Conservation (phyloP, 23 tunicate genomes). For the Styela clava region DNA sequence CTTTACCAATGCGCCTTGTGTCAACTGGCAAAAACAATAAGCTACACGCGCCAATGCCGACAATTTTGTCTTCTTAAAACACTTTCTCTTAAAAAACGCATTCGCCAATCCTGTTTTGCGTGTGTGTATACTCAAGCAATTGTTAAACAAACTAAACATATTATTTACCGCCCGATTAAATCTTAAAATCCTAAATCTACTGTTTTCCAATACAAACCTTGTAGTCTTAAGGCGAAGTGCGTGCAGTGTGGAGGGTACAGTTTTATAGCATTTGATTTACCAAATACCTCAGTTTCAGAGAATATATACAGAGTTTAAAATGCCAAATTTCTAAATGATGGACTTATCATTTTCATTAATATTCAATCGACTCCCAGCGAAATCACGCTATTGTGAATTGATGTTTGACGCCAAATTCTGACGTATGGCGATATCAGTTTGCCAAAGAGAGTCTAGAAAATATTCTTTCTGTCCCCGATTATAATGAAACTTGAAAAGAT, state of each 20-base stretch:
- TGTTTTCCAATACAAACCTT: neutral
- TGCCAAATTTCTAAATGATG: no score
- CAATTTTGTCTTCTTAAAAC: neutral
- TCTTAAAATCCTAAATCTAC: neutral
- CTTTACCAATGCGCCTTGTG: neutral
- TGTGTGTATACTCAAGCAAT: neutral
- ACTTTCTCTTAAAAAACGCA: neutral
- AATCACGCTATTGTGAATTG: no score
- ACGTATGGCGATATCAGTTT: no score
- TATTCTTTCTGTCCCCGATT: no score
- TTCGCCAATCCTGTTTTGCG: neutral
- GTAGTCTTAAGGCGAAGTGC: neutral
- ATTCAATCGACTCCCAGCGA: no score
- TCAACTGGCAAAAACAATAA: neutral
- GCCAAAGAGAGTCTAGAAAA: no score
- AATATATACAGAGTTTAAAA: no score
- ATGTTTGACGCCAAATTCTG: no score
- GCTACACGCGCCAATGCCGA: neutral
- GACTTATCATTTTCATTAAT: no score
- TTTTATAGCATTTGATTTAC: no score
- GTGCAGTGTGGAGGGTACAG: neutral
- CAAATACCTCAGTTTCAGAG: no score
- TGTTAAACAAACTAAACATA: neutral
- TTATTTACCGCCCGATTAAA: neutral
- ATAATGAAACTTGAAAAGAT: no score